Conservation (phyloP, 2,797 vertebrate species). For the Chloroceryle amazona region DNA sequence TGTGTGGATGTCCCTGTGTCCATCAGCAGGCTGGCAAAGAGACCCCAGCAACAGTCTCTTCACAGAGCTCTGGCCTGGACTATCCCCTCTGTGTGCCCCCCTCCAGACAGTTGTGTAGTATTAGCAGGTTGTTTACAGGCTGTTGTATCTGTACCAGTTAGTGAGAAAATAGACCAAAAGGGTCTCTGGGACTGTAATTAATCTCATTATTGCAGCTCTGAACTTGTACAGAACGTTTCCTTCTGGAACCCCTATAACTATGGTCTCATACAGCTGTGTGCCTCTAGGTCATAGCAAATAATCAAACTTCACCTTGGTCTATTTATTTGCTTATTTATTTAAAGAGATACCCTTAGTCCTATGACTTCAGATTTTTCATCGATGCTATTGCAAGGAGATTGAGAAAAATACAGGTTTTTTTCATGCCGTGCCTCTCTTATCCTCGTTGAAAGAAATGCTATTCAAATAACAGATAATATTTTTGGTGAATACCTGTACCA, state of each 20-base stretch:
- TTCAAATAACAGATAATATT: background rate
- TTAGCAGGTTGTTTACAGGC: background rate
- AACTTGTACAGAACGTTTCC: background rate
- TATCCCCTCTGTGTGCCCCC: background rate
- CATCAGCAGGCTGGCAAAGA: background rate
- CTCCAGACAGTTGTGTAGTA: accelerated
- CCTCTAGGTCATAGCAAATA: background rate
- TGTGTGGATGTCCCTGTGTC: background rate
- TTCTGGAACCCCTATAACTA: background rate
- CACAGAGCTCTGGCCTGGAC: background rate
- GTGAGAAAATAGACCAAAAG: background rate
- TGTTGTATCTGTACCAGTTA: background rate
- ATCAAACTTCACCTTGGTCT: background rate
- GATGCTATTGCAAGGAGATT: background rate
- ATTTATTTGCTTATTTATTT: background rate
- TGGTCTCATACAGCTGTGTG: background rate
- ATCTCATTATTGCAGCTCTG: background rate
- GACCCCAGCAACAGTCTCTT: background rate
- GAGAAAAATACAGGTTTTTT: background rate
- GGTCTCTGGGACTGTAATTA: background rate
- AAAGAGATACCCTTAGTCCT: background rate
- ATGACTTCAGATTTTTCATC: background rate
- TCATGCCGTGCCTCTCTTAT: background rate
- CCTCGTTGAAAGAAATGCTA: background rate
- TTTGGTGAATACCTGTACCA: background rate